phyloP scores from a whole-genome alignment of 2,888 invertebrate genomes.

The Plutella xylostella region DNA sequence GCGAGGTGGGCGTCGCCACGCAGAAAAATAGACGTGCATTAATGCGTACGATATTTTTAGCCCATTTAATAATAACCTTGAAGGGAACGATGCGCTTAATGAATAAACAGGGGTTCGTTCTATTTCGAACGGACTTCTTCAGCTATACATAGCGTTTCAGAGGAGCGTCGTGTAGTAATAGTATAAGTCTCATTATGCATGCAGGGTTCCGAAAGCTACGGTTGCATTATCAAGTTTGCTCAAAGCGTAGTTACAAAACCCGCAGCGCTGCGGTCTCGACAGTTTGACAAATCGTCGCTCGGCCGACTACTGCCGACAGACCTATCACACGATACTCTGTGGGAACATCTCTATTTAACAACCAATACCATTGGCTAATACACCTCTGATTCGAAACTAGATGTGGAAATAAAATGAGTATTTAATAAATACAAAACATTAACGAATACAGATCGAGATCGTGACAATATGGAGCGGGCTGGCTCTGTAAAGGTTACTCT shows the following conservation, averaged over 20 bases:
- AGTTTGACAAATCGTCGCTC: constrained; percentile 39
- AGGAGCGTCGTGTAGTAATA: constrained; percentile 28
- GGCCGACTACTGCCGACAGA: constrained; percentile 22
- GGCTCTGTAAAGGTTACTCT: constrained; percentile 63
- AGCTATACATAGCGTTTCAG: constrained; percentile 9
- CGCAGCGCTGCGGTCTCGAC: constrained; percentile 37
- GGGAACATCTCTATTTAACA: neutral
- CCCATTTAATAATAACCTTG: constrained; percentile 33
- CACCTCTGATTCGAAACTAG: neutral
- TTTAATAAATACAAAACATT: neutral
- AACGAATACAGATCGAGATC: constrained; percentile 33
- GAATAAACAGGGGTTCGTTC: constrained; percentile 29
- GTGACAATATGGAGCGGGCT: constrained; percentile 57
- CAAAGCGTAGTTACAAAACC: constrained; percentile 50
- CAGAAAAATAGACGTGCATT: constrained; percentile 36
- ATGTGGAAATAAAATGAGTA: neutral
- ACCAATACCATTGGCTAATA: neutral
- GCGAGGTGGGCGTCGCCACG: constrained; percentile 33
- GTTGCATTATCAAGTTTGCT: constrained; percentile 52
- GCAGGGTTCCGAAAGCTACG: constrained; percentile 40
- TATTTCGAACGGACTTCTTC: constrained; percentile 24
- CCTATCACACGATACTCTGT: too few species aligned
- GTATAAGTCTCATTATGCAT: constrained; percentile 32
- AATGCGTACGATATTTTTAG: constrained; percentile 48
- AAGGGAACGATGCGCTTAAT: constrained; percentile 30